A percentile compares a stretch with the other conserved stretches of the same genome.
These are phyloP conservation scores for Melospiza melodia DNA, from an alignment of 2,113 vertebrate species.

Conservation along the genomic window DNA sequence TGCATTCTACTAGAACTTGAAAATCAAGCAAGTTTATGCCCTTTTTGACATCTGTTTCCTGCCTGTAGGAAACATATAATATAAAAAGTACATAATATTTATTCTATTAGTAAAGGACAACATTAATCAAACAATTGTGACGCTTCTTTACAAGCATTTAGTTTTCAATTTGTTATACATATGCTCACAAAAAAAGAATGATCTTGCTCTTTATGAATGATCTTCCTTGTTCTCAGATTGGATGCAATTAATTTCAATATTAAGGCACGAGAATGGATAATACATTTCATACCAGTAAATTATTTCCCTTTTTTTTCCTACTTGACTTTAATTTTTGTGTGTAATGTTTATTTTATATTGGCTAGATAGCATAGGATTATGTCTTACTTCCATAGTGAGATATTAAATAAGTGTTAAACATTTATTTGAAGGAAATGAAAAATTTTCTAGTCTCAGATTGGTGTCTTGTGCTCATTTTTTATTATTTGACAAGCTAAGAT, in stretches of 20 bases:
- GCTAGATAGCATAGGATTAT: not conserved
- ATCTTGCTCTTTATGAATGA: not conserved
- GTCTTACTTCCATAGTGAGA: not conserved
- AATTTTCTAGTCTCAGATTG: not conserved
- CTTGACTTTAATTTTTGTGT: not conserved
- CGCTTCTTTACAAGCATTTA: not conserved
- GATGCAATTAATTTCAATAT: not conserved
- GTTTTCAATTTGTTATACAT: not conserved
- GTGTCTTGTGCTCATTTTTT: not conserved
- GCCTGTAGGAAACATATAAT: not conserved
- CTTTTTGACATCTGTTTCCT: not conserved
- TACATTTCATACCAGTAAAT: not conserved
- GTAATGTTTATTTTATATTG: not conserved
- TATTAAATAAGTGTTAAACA: not conserved
- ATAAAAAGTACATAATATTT: not conserved
- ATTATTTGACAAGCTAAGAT: not conserved
- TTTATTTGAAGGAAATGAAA: not conserved
- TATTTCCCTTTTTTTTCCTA: not conserved
- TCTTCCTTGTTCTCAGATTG: not conserved
- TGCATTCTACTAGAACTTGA: not conserved
- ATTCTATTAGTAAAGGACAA: not conserved
- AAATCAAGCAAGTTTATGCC: not conserved
- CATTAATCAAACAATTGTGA: not conserved
- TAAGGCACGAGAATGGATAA: not conserved
- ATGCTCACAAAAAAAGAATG: not conserved